A percentile compares a stretch with the other conserved stretches of the same genome.
Evolutionary conservation across 1,140 invertebrate species (phyloP).

Genomic region (Drosophila azteca): DNA sequence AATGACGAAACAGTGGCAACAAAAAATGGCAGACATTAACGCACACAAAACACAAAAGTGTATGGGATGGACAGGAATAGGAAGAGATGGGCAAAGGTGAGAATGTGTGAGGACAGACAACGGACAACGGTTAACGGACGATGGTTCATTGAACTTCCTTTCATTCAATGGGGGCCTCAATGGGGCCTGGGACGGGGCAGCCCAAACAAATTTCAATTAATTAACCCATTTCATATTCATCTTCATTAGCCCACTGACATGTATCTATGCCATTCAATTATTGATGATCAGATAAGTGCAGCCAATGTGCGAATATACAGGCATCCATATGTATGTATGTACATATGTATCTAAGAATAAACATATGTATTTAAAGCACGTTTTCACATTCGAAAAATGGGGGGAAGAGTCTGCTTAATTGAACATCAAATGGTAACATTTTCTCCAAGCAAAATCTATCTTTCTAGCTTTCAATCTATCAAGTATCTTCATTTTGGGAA

Average conservation of each 20-base stretch:
- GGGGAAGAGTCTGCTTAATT: no score
- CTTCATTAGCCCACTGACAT: constrained; percentile 45
- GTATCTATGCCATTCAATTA: constrained; percentile 32
- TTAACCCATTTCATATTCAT: constrained; percentile 51
- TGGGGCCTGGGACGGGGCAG: neutral
- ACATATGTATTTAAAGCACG: no score
- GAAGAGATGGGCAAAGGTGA: constrained; percentile 14
- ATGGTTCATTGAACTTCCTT: constrained; percentile 32
- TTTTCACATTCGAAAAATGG: no score
- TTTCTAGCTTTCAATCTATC: no score
- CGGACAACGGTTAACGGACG: neutral
- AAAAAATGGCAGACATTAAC: neutral
- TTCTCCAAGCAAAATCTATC: no score
- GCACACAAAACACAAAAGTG: no score
- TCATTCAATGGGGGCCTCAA: neutral
- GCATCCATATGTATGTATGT: no score
- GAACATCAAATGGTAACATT: no score
- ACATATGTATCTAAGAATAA: no score
- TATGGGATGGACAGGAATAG: neutral
- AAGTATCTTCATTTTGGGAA: no score
- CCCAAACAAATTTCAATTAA: constrained; percentile 47
- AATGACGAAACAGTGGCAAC: constrained; percentile 49
- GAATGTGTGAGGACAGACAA: constrained; percentile 2
- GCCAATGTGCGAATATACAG: no score
- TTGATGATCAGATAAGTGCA: constrained; percentile 7